Conservation (phyloP, 2,797 vertebrate genomes). For the Masticophis lateralis region DNA sequence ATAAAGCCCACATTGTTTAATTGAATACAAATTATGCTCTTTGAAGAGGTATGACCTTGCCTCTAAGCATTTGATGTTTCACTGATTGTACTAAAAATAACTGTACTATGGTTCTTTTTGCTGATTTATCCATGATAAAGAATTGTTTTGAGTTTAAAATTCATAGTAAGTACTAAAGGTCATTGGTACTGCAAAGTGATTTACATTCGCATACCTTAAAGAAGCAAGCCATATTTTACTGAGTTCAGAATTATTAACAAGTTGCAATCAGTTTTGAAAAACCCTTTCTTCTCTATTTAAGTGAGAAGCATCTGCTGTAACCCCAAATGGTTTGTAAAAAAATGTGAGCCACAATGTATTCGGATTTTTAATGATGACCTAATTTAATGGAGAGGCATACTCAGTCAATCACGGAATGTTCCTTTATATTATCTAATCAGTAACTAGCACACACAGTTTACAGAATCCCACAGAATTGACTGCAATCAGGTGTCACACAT, state of each 20-base stretch:
- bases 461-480: neutral
- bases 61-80: constrained; percentile 17
- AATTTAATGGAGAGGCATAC: constrained; percentile 2
- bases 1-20: neutral
- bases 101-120: constrained; percentile 10
- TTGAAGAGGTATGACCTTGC: constrained; percentile 30
- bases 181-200: neutral
- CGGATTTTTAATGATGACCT: neutral
- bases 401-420: neutral
- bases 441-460: neutral
- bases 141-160: constrained; percentile 13
- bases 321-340: neutral
- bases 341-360: neutral
- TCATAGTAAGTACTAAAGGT: neutral
- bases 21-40: constrained; percentile 2
- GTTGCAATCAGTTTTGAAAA: constrained; percentile 11
- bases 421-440: constrained; percentile 15
- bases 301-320: neutral
- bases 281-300: constrained; percentile 14
- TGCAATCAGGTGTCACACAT: neutral
- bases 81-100: constrained; percentile 7
- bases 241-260: constrained; percentile 1
- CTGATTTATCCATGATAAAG: neutral
- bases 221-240: neutral
- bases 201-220: neutral